These are phyloP conservation scores for Neosalanx taihuensis DNA, from an alignment of 2,797 vertebrate genomes.

Conservation along the genomic window DNA sequence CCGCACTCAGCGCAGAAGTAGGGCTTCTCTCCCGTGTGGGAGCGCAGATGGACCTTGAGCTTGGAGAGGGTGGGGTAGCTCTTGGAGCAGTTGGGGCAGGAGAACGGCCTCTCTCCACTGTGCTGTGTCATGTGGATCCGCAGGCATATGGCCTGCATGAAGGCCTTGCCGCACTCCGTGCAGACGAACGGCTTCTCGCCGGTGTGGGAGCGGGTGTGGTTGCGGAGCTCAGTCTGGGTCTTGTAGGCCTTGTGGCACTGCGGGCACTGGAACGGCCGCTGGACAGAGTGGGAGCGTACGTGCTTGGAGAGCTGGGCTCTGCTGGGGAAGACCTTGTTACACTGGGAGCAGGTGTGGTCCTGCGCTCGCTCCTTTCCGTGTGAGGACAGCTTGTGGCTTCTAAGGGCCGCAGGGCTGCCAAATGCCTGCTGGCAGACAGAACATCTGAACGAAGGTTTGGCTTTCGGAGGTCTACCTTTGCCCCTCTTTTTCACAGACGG, in stretches of 20 bases:
- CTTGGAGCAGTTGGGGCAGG: slow-evolving; percentile 83
- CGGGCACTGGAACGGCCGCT: slow-evolving; percentile 80
- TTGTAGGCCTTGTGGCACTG: slow-evolving; percentile 91
- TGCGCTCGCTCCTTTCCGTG: slow-evolving; percentile 63
- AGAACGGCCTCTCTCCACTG: slow-evolving; percentile 83
- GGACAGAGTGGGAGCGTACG: slow-evolving; percentile 73
- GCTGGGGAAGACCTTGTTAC: slow-evolving; percentile 72
- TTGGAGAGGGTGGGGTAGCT: slow-evolving; percentile 89
- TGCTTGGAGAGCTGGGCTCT: slow-evolving; percentile 76
- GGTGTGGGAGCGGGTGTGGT: slow-evolving; percentile 88
- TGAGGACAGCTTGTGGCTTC: slow-evolving; percentile 73
- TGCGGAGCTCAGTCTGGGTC: slow-evolving; percentile 83
- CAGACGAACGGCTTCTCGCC: slow-evolving; percentile 91
- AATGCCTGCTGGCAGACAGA: slow-evolving; percentile 78
- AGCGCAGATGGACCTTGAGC: slow-evolving; percentile 87
- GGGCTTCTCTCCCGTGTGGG: slow-evolving; percentile 89
- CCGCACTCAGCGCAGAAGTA: slow-evolving; percentile 86
- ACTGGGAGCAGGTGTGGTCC: slow-evolving; percentile 68
- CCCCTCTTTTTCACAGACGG: slow-evolving; percentile 65
- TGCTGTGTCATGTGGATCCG: slow-evolving; percentile 91
- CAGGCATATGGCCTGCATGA: slow-evolving; percentile 91
- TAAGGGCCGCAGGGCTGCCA: slow-evolving; percentile 73
- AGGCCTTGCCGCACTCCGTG: slow-evolving; percentile 85
- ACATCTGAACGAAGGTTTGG: slow-evolving; percentile 77
- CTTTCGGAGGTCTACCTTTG: slow-evolving; percentile 70